Evolutionary conservation across 2,113 vertebrate species (phyloP).

Genomic region (Orientallactaga bullata): DNA sequence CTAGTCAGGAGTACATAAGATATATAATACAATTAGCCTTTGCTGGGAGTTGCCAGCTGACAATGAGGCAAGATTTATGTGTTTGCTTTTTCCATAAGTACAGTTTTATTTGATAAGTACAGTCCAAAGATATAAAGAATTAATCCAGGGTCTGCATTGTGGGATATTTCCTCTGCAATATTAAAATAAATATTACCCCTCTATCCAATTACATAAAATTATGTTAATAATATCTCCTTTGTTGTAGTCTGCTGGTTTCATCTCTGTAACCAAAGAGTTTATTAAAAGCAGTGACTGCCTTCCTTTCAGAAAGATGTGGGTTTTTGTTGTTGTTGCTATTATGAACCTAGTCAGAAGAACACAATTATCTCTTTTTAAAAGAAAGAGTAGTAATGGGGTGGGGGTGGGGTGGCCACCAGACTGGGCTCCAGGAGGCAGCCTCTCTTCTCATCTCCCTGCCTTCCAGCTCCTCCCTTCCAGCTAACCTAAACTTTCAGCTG

Average conservation of each 20-base stretch:
- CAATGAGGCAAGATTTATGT: constrained; percentile 86
- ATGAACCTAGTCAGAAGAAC: constrained; percentile 52
- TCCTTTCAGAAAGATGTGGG: constrained; percentile 68
- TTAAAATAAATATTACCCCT: constrained; percentile 84
- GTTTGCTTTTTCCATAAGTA: constrained; percentile 85
- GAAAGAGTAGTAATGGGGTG: neutral
- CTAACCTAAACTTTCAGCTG: neutral
- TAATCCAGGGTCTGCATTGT: constrained; percentile 85
- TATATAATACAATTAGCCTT: constrained; percentile 86
- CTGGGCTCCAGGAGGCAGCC: neutral
- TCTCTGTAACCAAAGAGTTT: constrained; percentile 79
- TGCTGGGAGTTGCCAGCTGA: constrained; percentile 85
- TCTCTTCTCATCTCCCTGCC: neutral
- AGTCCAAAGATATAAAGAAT: constrained; percentile 86
- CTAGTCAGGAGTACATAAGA: constrained; percentile 79
- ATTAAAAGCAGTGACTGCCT: constrained; percentile 80
- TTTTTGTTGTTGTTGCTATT: constrained; percentile 41
- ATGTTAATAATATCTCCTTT: constrained; percentile 85
- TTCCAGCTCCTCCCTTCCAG: neutral
- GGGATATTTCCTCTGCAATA: constrained; percentile 84
- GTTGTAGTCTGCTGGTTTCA: constrained; percentile 84
- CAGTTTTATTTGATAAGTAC: constrained; percentile 86
- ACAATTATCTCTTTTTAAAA: constrained; percentile 59
- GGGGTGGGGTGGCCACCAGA: neutral
- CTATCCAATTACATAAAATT: constrained; percentile 85